A percentile compares a stretch with the other conserved stretches of the same genome.
phyloP scores from a whole-genome alignment of 2,113 vertebrate genomes.

The Seriola aureovittata region DNA sequence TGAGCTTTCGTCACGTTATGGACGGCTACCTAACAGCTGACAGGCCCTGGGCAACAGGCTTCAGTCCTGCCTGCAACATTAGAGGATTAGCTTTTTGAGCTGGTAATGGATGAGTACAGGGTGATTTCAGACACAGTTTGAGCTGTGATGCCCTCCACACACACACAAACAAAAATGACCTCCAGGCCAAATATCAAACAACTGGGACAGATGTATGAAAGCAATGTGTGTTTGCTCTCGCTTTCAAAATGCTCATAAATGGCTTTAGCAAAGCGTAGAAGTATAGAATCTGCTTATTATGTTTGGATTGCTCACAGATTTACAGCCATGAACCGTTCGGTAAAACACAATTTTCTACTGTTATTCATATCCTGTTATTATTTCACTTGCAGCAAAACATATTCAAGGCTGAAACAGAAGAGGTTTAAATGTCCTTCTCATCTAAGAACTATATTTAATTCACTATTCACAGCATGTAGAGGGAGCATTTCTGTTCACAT shows the following conservation, averaged over 20 bases:
- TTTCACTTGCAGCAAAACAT: not conserved
- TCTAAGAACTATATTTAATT: not conserved
- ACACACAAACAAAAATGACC: constrained; percentile 2
- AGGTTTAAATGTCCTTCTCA: not conserved
- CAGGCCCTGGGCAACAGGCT: not conserved
- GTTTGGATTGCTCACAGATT: not conserved
- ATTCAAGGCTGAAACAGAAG: no score
- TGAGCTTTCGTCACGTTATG: not conserved
- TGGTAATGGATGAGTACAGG: constrained; percentile 17
- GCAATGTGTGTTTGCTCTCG: not conserved
- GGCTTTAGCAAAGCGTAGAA: not conserved
- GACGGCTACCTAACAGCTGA: constrained; percentile 37
- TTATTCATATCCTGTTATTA: not conserved
- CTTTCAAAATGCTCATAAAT: not conserved
- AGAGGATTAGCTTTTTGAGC: constrained; percentile 33
- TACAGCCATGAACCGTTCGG: not conserved
- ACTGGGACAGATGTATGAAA: not conserved
- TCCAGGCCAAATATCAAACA: not conserved
- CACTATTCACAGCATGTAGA: not conserved
- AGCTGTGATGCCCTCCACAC: not conserved
- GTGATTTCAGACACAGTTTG: constrained; percentile 26
- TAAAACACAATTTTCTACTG: not conserved
- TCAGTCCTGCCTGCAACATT: not conserved
- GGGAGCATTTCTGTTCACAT: no score
- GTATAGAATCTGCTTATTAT: not conserved